These are phyloP conservation scores for Acipenser oxyrinchus DNA, from an alignment of 2,797 vertebrate species.

Conservation along the genomic window DNA sequence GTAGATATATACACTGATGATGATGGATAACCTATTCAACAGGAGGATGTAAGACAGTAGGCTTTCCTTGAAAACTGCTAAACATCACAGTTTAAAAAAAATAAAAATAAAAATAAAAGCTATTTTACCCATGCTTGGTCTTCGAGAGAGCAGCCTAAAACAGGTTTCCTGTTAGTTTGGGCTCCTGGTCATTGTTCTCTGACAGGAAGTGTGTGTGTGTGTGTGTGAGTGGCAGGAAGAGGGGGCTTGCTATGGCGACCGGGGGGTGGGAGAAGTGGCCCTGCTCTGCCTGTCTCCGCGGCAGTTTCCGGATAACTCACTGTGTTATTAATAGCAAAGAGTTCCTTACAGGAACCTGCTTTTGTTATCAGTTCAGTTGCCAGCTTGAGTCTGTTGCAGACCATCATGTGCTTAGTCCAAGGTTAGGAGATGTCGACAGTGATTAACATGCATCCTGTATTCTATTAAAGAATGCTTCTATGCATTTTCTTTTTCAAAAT, in stretches of 20 bases:
- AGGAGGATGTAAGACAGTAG: background rate
- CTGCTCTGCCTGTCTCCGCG: slow-evolving; percentile 31
- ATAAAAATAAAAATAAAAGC: background rate
- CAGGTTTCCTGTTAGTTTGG: slow-evolving; percentile 53
- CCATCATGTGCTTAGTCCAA: no score
- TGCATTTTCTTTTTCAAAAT: no score
- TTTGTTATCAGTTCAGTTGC: slow-evolving; percentile 13
- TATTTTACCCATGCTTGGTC: slow-evolving; percentile 22
- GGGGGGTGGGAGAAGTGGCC: slow-evolving; percentile 41
- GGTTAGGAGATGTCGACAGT: background rate
- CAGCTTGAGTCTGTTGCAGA: background rate
- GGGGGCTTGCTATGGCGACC: slow-evolving; percentile 40
- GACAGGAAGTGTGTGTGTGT: slow-evolving; percentile 40
- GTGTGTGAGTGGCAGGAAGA: slow-evolving; percentile 41
- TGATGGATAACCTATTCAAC: no score
- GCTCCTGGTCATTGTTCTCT: slow-evolving; percentile 51
- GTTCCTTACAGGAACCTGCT: slow-evolving; percentile 22
- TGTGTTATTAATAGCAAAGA: slow-evolving; percentile 26
- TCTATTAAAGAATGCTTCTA: background rate
- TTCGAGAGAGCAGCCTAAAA: slow-evolving; percentile 35
- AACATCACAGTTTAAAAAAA: background rate
- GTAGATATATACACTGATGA: no score
- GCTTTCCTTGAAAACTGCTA: background rate
- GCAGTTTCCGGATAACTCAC: slow-evolving; percentile 25
- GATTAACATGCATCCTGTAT: background rate